Evolutionary conservation across 2,113 vertebrate genomes (phyloP).

Genomic region (Microtus pennsylvanicus): DNA sequence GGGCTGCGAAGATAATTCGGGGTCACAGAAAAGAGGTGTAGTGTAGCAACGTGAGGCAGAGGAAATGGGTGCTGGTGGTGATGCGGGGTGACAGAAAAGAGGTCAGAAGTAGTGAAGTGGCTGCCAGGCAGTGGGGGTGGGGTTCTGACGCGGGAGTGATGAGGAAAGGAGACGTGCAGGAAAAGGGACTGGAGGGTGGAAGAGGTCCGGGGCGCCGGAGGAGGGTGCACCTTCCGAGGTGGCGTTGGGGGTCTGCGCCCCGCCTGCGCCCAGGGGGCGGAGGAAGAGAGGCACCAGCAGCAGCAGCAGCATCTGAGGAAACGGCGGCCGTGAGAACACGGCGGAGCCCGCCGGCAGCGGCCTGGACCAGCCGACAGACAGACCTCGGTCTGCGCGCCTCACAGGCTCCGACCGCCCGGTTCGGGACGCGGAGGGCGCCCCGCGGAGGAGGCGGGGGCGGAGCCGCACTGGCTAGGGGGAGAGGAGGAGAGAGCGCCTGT

Average conservation of each 20-base stretch:
- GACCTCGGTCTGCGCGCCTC: background rate
- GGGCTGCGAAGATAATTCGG: background rate
- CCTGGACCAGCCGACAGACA: conserved; percentile 2
- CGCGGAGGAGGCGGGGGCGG: conserved; percentile 72
- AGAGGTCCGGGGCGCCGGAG: conserved; percentile 4
- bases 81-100: conserved; percentile 19
- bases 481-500: conserved; percentile 71
- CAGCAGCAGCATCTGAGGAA: conserved; percentile 74
- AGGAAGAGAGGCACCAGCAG: conserved; percentile 68
- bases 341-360: background rate
- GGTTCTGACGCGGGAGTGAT: background rate
- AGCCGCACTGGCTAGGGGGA: conserved; percentile 59
- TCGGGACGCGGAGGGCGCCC: background rate
- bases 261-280: conserved; percentile 66
- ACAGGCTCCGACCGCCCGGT: background rate
- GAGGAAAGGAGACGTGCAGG: background rate
- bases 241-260: conserved; percentile 80
- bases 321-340: conserved; percentile 62
- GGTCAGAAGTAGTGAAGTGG: conserved; percentile 39
- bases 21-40: background rate
- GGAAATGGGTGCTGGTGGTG: background rate
- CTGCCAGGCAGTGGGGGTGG: background rate
- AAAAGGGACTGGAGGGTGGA: background rate
- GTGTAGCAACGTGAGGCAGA: background rate
- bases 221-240: conserved; percentile 77